Evolutionary conservation across 2,113 vertebrate genomes (phyloP).

Genomic region (Coturnix japonica): DNA sequence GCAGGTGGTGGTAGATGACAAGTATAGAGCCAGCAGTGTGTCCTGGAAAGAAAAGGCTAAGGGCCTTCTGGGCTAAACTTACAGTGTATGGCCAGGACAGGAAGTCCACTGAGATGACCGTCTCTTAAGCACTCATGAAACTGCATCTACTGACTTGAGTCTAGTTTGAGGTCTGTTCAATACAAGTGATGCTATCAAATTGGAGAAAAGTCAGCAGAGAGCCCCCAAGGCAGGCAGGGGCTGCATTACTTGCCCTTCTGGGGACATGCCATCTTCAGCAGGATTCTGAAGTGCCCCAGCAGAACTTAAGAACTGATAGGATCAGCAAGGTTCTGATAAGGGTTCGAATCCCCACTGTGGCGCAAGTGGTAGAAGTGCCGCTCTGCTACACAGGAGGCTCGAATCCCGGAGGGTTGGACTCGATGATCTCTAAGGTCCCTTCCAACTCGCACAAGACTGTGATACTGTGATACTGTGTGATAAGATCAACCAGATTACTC

Average conservation of each 20-base stretch:
- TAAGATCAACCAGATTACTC: background rate
- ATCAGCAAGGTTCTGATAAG: background rate
- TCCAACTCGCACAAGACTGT: too few relatives aligned
- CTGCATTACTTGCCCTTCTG: background rate
- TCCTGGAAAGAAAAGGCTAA: background rate
- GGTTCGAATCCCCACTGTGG: too few relatives aligned
- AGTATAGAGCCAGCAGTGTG: background rate
- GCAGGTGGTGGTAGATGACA: background rate
- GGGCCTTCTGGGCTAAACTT: background rate
- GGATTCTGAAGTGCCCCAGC: background rate
- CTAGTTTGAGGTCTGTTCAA: background rate
- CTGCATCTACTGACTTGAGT: background rate
- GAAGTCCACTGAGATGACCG: background rate
- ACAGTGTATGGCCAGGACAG: background rate
- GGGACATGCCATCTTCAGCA: background rate
- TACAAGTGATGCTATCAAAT: background rate
- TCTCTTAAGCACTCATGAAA: background rate
- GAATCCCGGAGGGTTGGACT: too few relatives aligned
- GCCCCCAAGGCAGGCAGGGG: background rate
- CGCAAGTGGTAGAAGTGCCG: too few relatives aligned
- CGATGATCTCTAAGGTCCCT: too few relatives aligned
- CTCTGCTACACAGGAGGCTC: too few relatives aligned
- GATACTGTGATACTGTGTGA: too few relatives aligned
- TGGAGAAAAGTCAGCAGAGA: background rate
- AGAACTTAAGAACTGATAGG: background rate